Evolutionary conservation across 2,888 invertebrate species (phyloP).

Genomic region (Drosophila pseudotalamancana): DNA sequence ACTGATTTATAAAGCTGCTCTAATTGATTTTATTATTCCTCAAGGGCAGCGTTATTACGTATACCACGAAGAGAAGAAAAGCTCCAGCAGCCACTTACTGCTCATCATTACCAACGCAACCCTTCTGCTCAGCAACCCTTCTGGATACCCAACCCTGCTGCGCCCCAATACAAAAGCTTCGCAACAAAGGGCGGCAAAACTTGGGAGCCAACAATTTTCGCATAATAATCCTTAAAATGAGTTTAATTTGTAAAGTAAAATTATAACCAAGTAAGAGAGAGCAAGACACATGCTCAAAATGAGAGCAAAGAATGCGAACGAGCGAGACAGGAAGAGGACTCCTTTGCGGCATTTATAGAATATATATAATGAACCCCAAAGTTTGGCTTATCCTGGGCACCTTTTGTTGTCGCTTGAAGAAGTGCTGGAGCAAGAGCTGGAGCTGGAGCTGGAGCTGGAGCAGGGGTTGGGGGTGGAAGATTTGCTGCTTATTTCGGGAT

Average conservation of each 20-base stretch:
- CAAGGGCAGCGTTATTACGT: constrained; percentile 28
- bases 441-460: background rate
- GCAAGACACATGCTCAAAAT: background rate
- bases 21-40: constrained; percentile 42
- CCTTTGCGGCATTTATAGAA: constrained; percentile 50
- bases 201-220: constrained; percentile 72
- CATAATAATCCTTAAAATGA: constrained; percentile 80
- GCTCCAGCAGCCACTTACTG: constrained; percentile 13
- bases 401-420: constrained; percentile 46
- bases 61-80: constrained; percentile 4
- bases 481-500: constrained; percentile 20
- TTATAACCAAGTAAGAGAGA: constrained; percentile 38
- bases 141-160: too few relatives aligned
- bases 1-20: constrained; percentile 11
- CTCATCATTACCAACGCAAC: constrained; percentile 18
- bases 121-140: constrained; percentile 10
- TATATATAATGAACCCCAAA: constrained; percentile 55
- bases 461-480: background rate
- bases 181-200: constrained; percentile 63
- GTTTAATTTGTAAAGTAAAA: constrained; percentile 79
- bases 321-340: background rate
- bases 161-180: constrained; percentile 5
- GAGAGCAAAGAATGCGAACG: background rate
- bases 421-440: background rate
- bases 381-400: constrained; percentile 44